A percentile compares a stretch with the other conserved stretches of the same genome.
Conservation (phyloP, 2,113 vertebrate species). For the Mustelus asterias region DNA sequence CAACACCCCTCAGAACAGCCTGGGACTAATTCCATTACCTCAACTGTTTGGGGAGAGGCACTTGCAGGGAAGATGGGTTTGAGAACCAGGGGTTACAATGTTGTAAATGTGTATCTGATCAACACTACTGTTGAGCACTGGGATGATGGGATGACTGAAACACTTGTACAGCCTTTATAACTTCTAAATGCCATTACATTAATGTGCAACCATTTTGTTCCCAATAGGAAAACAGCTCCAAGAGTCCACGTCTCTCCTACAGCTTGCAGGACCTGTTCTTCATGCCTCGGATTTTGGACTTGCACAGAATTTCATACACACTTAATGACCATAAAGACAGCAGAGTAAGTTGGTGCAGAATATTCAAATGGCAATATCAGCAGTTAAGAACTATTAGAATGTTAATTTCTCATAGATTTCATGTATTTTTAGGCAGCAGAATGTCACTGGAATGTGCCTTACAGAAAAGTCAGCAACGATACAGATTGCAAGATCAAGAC, state of each 20-base stretch:
- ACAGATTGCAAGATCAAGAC: slow-evolving; percentile 44
- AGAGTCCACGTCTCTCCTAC: slow-evolving; percentile 40
- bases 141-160: background rate
- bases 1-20: background rate
- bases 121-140: background rate
- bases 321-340: slow-evolving; percentile 39
- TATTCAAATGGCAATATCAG: background rate
- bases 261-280: slow-evolving; percentile 50
- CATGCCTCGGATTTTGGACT: slow-evolving; percentile 39
- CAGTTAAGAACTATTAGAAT: background rate
- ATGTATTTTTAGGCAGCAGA: slow-evolving; percentile 43
- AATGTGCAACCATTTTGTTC: slow-evolving; percentile 14
- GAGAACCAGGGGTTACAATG: background rate
- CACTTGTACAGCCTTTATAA: background rate
- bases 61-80: background rate
- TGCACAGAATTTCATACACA: slow-evolving; percentile 38
- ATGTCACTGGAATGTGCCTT: slow-evolving; percentile 43
- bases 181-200: background rate
- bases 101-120: background rate
- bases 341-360: slow-evolving; percentile 36
- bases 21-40: background rate
- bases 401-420: background rate
- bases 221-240: slow-evolving; percentile 39
- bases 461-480: slow-evolving; percentile 46
- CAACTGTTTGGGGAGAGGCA: background rate